Evolutionary conservation across 2,797 vertebrate genomes (phyloP).

Genomic region (Cryptoblepharus egeriae): DNA sequence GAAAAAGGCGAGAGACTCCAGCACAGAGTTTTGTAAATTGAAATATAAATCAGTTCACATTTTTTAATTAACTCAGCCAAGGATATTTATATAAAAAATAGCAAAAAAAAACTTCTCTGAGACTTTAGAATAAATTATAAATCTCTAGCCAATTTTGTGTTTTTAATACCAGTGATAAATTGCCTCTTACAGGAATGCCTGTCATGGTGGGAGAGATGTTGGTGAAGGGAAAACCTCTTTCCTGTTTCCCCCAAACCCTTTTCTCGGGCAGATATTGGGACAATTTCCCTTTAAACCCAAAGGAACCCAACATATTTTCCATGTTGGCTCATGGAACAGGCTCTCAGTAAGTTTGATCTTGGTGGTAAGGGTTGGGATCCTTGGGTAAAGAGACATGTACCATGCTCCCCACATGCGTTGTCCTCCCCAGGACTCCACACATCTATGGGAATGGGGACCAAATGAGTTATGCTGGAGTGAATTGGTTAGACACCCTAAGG

Average conservation of each 20-base stretch:
- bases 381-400: too few relatives aligned
- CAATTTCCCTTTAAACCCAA: constrained; percentile 54
- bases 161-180: constrained; percentile 6
- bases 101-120: constrained; percentile 44
- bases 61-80: constrained; percentile 73
- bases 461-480: too few relatives aligned
- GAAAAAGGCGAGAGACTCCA: constrained; percentile 25
- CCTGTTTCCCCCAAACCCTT: neutral
- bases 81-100: constrained; percentile 64
- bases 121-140: constrained; percentile 67
- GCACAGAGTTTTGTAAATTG: constrained; percentile 74
- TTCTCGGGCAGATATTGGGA: constrained; percentile 45
- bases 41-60: constrained; percentile 73
- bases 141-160: constrained; percentile 64
- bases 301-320: constrained; percentile 43
- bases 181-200: constrained; percentile 51
- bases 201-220: constrained; percentile 42
- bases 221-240: constrained; percentile 43
- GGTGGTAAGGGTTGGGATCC: too few relatives aligned
- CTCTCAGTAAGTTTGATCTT: too few relatives aligned
- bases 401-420: too few relatives aligned
- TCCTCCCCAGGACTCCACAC: too few relatives aligned
- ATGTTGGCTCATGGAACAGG: too few relatives aligned
- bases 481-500: too few relatives aligned
- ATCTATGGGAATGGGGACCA: too few relatives aligned